Base-by-base conservation (phyloP, 2,888 invertebrate genomes). In the Eilema griseolum region DNA sequence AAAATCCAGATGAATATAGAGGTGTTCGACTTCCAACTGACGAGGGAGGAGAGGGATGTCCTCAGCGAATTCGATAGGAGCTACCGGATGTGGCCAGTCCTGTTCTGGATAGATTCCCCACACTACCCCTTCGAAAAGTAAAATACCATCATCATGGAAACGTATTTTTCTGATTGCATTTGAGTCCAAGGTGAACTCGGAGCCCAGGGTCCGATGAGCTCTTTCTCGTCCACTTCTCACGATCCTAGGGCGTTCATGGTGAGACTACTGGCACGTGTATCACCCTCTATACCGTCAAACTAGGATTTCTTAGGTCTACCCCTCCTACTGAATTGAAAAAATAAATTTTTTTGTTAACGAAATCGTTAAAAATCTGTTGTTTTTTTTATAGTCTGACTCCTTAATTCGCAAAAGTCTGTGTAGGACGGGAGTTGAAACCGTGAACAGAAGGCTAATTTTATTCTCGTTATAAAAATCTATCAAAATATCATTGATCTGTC, bases 11-110 rank as follows among this genome's bases (percentile, higher is more conserved):
- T 90, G 75, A 93, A 94, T 79, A 81, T 93, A 4, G 84, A 88
- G 41, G 84, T 94, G 1, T 94, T 93, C 76, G 90, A 94, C 83
- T 92, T 93, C 83, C 37, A 78, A 20, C 85, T 94, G 65, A 85
- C 83, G 0, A 80, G 85, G 1, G 71, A 83, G 0, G 94, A 93
- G 61, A 83, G 71, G 14, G 75, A 81, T 1, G 64, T 83, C 0
- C 74, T 94, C 52, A 83, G 79, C 71, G 74, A 77, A 4, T 93
- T 82, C 77, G 90, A 94, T 73, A 85, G 64, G 20, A 77, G 85
- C 69, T 90, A 91, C 77, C 79, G 92, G 4, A 88, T 87, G 12
- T 80, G 92, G 7, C 74, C 82, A 0, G 80, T 83, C 0, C 73
- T 69, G 0, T 73, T 80, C 37, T 93, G 92, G 93, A 74, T 63